Evolutionary conservation across 2,113 vertebrate genomes (phyloP), one percentile per base, ranked within the genome.

Genomic region (Narcine bancroftii): DNA sequence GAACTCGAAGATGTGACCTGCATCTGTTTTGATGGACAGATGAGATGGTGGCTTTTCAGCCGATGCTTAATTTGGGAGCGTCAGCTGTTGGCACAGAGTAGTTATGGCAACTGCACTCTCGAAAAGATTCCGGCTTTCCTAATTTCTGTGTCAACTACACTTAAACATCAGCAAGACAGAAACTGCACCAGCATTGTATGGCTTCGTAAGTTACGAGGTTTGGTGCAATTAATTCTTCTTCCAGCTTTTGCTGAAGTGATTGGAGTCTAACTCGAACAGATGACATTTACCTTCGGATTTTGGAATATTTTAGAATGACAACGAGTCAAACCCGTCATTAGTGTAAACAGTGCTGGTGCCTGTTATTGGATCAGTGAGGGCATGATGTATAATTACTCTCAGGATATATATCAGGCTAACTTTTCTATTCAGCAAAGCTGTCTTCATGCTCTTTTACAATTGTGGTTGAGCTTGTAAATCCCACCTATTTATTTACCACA

Each of bases 291-390:
- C 96, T 96, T 97, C 79, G 26, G 47, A 96, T 96, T 96, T 96
- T 96, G 96, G 96, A 96, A 97, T 96, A 96, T 97, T 97, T 97
- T 96, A 97, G 96, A 96, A 96, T 96, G 56, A 95, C 95, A 97
- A 96, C 96, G 96, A 97, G 96, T 96, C 96, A 95, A 96, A 95
- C 96, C 95, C 96, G 94, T 95, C 95, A 96, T 94, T 96, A 95
- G 95, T 94, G 95, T 94, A 96, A 95, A 94, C 95, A 92, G 95
- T 93, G 95, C 94, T 96, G 96, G 96, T 96, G 96, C 96, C 96
- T 96, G 94, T 95, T 93, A 94, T 95, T 94, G 95, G 95, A 96
- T 96, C 95, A 96, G 95, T 94, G 95, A 95, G 95, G 95, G 95
- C 96, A 95, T 96, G 95, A 96, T 89, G 60, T 39, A 17, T 89